These are phyloP conservation scores for Typhlomys cinereus DNA, from an alignment of 2,113 vertebrate species.

Conservation along the genomic window DNA sequence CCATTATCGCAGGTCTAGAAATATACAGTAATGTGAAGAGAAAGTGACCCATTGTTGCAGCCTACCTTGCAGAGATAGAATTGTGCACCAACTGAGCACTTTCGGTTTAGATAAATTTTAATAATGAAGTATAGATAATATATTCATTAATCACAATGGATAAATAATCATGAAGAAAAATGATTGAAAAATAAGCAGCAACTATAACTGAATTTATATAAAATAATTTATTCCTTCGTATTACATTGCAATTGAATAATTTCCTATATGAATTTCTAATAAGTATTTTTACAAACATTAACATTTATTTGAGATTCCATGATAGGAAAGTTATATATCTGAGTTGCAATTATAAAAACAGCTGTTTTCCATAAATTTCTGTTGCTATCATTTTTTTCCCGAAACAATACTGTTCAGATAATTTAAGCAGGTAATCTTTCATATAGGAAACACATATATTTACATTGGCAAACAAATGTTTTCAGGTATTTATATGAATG, in stretches of 20 bases:
- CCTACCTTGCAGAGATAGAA: constrained; percentile 54
- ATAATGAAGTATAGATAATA: constrained; percentile 64
- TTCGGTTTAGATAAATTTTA: constrained; percentile 69
- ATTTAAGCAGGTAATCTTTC: background rate
- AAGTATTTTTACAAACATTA: background rate
- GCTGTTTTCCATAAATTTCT: background rate
- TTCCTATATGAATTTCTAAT: background rate
- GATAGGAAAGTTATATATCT: background rate
- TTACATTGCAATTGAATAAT: background rate
- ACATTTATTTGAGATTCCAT: background rate
- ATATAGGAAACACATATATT: background rate
- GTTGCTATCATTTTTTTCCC: background rate
- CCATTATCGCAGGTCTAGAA: constrained; percentile 64
- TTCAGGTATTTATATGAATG: background rate
- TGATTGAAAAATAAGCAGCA: constrained; percentile 26
- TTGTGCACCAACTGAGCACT: constrained; percentile 61
- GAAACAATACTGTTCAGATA: background rate
- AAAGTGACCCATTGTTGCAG: constrained; percentile 64
- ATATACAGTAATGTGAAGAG: constrained; percentile 57
- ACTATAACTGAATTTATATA: constrained; percentile 22
- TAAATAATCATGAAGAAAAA: constrained; percentile 32
- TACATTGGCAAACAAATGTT: background rate
- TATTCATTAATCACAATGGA: constrained; percentile 24
- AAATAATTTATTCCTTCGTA: background rate
- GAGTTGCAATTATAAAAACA: background rate